phyloP scores from a whole-genome alignment of 2,888 invertebrate genomes.

The Phanerotoma sp. region DNA sequence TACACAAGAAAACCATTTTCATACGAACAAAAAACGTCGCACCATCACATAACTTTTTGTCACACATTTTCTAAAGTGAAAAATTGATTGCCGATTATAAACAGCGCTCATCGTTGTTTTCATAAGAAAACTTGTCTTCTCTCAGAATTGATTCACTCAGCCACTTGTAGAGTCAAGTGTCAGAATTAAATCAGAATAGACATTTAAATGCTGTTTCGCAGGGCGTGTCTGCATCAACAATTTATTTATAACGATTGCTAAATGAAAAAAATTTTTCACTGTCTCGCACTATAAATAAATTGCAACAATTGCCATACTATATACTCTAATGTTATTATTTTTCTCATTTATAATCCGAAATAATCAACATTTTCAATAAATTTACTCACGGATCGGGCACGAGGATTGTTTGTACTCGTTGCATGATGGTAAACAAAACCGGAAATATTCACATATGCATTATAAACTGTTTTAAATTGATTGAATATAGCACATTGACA shows the following conservation, averaged over 20 bases:
- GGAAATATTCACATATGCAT: not conserved
- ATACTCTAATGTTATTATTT: too few relatives aligned
- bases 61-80: too few relatives aligned
- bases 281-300: not conserved
- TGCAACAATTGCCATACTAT: too few relatives aligned
- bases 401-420: slow-evolving; percentile 25
- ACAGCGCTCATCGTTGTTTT: not conserved
- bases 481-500: not conserved
- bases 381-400: slow-evolving; percentile 36
- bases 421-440: slow-evolving; percentile 25
- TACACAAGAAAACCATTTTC: too few relatives aligned
- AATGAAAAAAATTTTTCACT: not conserved
- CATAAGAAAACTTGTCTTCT: not conserved
- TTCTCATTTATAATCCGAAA: too few relatives aligned
- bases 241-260: not conserved
- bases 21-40: too few relatives aligned
- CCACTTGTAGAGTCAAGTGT: slow-evolving; percentile 2
- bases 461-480: not conserved
- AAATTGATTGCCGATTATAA: too few relatives aligned
- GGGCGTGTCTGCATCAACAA: not conserved
- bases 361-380: not conserved
- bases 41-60: too few relatives aligned
- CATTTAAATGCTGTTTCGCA: not conserved
- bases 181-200: not conserved
- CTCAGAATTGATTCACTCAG: not conserved